A percentile compares a stretch with the other conserved stretches of the same genome.
phyloP scores from a whole-genome alignment of 2,888 invertebrate genomes.

The Agrochola macilenta region DNA sequence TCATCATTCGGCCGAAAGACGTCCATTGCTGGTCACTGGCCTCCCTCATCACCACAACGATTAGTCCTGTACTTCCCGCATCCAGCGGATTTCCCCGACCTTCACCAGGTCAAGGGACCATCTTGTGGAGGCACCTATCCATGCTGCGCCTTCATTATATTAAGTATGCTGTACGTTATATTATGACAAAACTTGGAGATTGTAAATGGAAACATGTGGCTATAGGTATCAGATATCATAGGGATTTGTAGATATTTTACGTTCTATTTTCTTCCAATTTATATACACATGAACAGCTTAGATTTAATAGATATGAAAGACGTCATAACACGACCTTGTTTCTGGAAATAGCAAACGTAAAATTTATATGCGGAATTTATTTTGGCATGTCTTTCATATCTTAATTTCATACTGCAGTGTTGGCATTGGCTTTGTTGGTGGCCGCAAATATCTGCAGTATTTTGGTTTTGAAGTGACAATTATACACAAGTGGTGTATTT shows the following conservation, averaged over 20 bases:
- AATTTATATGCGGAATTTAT: conserved; percentile 49
- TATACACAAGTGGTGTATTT: not conserved
- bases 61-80: not conserved
- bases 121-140: not conserved
- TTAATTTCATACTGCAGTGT: conserved; percentile 43
- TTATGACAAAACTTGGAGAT: not conserved
- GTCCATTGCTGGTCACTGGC: not conserved
- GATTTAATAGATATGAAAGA: conserved; percentile 55
- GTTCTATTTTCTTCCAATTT: conserved; percentile 23
- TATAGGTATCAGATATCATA: not conserved
- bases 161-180: not conserved
- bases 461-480: conserved; percentile 7
- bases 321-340: conserved; percentile 57
- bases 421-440: conserved; percentile 40
- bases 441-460: conserved; percentile 37
- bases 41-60: not conserved
- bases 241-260: not conserved
- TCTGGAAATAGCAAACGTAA: conserved; percentile 51
- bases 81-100: no score
- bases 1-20: not conserved
- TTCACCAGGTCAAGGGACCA: not conserved
- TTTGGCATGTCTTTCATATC: conserved; percentile 55
- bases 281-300: conserved; percentile 24
- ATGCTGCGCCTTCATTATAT: not conserved
- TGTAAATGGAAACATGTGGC: not conserved